Evolutionary conservation across 2,888 invertebrate genomes (phyloP), one percentile per base, ranked within the genome.

Genomic region (Allygus modestus): DNA sequence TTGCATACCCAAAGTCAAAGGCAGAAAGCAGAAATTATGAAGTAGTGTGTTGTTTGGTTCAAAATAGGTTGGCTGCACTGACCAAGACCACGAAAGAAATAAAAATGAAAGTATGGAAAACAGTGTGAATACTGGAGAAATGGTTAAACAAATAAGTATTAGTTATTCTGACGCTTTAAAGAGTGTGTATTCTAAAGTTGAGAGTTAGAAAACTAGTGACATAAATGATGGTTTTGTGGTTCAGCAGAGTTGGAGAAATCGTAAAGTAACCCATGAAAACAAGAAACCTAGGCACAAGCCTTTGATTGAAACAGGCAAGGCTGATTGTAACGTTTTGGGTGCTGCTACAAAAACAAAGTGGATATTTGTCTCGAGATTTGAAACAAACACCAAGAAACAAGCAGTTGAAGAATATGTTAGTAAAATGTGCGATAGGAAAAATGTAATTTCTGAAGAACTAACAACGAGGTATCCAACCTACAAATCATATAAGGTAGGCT

Each of bases 401-500:
- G 73, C 33, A 20, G 4, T 73, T 7, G 41, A 37, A n/a, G 43
- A 73, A 1, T 73, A 73, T 73, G 41, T 73, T 17, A 73, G 73
- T n/a, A 37, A 41, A 0, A 1, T 73, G 5, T 73, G 73, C 41
- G 41, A 73, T 5, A 41, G 41, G 37, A 37, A 20, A 20, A 17
- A 20, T 17, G 41, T 73, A 33, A 33, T 37, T 23, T 73, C 41
- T 73, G 73, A 73, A 41, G 37, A 73, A 23, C 73, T 73, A 1
- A 2, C 2, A 28, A 73, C 41, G 0, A 73, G 41, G 73, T 73
- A 73, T 15, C 43, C 1, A 41, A 41, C 73, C 37, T 73, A 73
- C 20, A 37, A 20, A 73, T 73, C 73, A 26, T 73, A 15, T 41
- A 73, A 73, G 73, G 73, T 73, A 73, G 73, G 73, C 23, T 33